Evolutionary conservation across 1,140 invertebrate species (phyloP), one percentile per base, ranked within the genome.

Genomic region (Diabrotica virgifera): DNA sequence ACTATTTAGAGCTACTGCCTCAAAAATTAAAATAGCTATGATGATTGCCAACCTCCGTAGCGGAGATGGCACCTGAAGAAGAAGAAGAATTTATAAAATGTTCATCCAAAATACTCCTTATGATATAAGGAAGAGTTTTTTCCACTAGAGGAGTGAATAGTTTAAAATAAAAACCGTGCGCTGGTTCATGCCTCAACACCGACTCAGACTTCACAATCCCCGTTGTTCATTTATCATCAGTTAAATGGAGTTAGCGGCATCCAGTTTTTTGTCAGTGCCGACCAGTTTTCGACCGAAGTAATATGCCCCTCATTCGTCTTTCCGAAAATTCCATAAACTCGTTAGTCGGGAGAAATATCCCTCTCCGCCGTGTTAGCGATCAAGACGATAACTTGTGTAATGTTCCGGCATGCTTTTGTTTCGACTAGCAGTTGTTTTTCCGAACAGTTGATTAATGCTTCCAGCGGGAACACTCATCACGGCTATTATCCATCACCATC

Each of bases 391-490:
- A 37, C n/a, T 55, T 35, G 53, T 35, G 7, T 55, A 55, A 55
- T 55, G 55, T 57, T 57, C 55, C 55, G 36, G 24, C 40, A 13
- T 50, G 38, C 46, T 59, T 59, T 50, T 50, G 38, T 59, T 59
- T 59, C 58, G 9, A 50, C 58, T 46, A 59, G 36, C 37, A 50
- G 58, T 59, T 59, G 58, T 59, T 59, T 59, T 59, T 51, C 14
- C 37, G 58, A 46, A 50, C 12, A 14, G 37, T 51, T 59, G 58
- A 59, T 59, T 59, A 38, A 59, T 59, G 58, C 35, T 59, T 59
- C 58, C 58, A 59, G 13, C 50, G 58, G 58, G 58, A 59, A 59
- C 58, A 59, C 58, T 59, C 58, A 59, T 59, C 40, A 46, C 40
- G 40, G 40, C 40, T n/a, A 46, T 46, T 46, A 46, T 46, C 40